Base-by-base conservation (phyloP, 2,113 vertebrate species). In the Passer domesticus region DNA sequence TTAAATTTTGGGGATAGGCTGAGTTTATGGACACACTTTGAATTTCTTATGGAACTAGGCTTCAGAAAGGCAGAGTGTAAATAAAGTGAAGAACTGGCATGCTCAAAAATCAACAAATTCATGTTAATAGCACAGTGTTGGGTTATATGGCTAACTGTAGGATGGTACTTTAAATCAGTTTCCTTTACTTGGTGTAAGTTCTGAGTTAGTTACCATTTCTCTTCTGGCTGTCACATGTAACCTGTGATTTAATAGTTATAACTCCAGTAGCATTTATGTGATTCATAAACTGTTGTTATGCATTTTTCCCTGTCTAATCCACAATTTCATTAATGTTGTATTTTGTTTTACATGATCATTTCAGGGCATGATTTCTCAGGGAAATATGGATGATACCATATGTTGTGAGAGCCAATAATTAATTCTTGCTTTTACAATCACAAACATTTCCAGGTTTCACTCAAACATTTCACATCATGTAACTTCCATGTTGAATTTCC, bases 301-400 rank as follows among this genome's bases (percentile, higher is more conserved):
- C 75, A 13, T 95, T 58, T 24, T 47, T 1, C n/a, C 55, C 7
- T 24, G 6, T 63, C 35, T 86, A 68, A 89, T 81, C 59, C 27
- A 78, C 6, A 0, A 68, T 83, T 93, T 43, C 72, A 66, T 92
- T 82, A 80, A 81, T 82, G 69, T 50, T 95, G n/a, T 78, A 13
- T 64, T 89, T 69, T 64, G 46, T 69, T 90, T 67, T 56, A 70
- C 18, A 4, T 60, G 21, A 46, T 64, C 82, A 43, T 94, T 89
- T 74, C 85, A 87, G 59, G 80, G 60, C 73, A 39, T 87, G 92
- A 89, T 93, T 96, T 95, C 95, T 97, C 95, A 97, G 96, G 95
- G 95, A 96, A 87, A 90, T 93, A 63, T 3, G 30, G 86, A 55
- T 95, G 75, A 92, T 93, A 67, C 58, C 55, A 47, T 87, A 62